These are phyloP conservation scores for Calephelis perditalis DNA, from an alignment of 2,888 invertebrate genomes.

Conservation along the genomic window DNA sequence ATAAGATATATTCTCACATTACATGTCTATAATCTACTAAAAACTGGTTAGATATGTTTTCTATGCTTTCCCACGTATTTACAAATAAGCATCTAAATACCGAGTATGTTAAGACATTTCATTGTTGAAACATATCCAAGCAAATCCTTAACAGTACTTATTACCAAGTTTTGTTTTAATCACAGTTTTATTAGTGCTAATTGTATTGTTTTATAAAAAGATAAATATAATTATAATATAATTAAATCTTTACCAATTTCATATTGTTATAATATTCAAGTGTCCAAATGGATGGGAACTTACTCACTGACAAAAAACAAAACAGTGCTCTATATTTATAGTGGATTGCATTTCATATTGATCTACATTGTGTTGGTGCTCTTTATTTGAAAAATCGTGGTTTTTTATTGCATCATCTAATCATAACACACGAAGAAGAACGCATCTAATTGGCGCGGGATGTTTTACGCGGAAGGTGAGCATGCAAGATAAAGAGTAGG, in stretches of 20 bases:
- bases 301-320: constrained; percentile 55
- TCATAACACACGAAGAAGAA: constrained; percentile 52
- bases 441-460: constrained; percentile 56
- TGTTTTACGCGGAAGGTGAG: constrained; percentile 37
- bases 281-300: constrained; percentile 39
- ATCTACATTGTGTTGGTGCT: constrained; percentile 52
- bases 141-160: too few species aligned
- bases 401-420: constrained; percentile 56
- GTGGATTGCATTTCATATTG: constrained; percentile 43
- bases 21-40: too few species aligned
- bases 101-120: too few species aligned
- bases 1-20: too few species aligned
- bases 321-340: constrained; percentile 62
- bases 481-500: neutral
- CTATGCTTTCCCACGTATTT: too few species aligned
- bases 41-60: too few species aligned
- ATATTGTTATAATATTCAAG: constrained; percentile 40
- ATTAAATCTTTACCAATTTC: constrained; percentile 51
- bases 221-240: constrained; percentile 7
- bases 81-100: too few species aligned
- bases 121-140: too few species aligned
- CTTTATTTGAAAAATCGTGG: constrained; percentile 46
- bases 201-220: constrained; percentile 2
- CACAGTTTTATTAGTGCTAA: neutral
- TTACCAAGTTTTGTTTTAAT: too few species aligned